Evolutionary conservation across 1,140 invertebrate species (phyloP).

Genomic region (Drosophila fuyamai): DNA sequence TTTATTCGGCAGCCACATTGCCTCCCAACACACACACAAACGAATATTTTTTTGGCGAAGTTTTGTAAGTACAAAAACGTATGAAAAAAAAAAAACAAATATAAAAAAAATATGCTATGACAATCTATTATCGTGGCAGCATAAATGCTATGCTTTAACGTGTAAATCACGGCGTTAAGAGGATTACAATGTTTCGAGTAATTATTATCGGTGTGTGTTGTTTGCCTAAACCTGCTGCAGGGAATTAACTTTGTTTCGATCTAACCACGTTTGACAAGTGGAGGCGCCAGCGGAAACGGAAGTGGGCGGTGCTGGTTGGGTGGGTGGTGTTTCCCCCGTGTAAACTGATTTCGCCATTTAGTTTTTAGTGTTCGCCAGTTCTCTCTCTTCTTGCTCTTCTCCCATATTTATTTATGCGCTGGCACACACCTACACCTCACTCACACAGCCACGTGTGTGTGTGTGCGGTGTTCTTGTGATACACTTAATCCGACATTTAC

Average conservation of each 20-base stretch:
- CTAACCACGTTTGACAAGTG: slow-evolving; percentile 62
- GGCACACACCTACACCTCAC: slow-evolving; percentile 6
- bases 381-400: neutral
- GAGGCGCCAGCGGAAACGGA: slow-evolving; percentile 33
- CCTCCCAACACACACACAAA: neutral
- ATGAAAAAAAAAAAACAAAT: neutral
- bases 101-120: neutral
- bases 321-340: neutral
- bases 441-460: slow-evolving; percentile 19
- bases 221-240: slow-evolving; percentile 50
- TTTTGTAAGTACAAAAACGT: slow-evolving; percentile 12
- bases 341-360: slow-evolving; percentile 67
- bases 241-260: slow-evolving; percentile 81
- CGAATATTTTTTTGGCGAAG: slow-evolving; percentile 24
- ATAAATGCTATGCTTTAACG: slow-evolving; percentile 49
- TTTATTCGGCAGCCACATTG: neutral
- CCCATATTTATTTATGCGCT: slow-evolving; percentile 54
- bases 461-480: slow-evolving; percentile 58
- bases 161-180: slow-evolving; percentile 76
- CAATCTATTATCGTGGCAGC: slow-evolving; percentile 31
- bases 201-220: slow-evolving; percentile 67
- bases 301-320: slow-evolving; percentile 2
- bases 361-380: slow-evolving; percentile 58
- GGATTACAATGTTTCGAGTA: slow-evolving; percentile 81
- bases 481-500: slow-evolving; percentile 83